Base-by-base conservation (phyloP, 2,113 vertebrate genomes). In the Lonchura striata region DNA sequence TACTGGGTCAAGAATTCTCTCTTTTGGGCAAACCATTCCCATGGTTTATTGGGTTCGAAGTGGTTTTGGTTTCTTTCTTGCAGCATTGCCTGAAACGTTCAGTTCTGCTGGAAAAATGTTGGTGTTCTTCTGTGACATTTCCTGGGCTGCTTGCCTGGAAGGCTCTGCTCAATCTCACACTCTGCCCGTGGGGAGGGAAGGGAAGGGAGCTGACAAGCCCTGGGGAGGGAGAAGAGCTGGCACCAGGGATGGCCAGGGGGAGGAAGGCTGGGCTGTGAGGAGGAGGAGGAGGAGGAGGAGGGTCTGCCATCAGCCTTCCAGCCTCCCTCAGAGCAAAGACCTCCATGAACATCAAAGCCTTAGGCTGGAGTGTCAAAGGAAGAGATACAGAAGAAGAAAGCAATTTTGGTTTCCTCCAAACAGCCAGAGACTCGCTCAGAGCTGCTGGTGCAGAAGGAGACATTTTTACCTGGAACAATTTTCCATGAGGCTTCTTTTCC, bases 111-210 rank as follows among this genome's bases (percentile, higher is more conserved):
- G 42, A 53, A 66, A 90, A 80, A 44, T 23, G 27, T 80, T 70
- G 46, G 68, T 93, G 94, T 64, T 94, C 53, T 80, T 68, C 30
- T 21, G 70, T 5, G 46, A 95, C 49, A 15, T 82, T 95, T 94
- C 90, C 85, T 96, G 95, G 92, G 85, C 90, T 95, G 46, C 88
- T 88, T 94, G 94, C 95, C 94, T 94, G 90, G 88, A 93, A 95
- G 88, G 66, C 71, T 96, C 90, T 89, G 91, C 87, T 93, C 85
- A 82, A 93, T 88, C 85, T 94, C 82, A 90, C 92, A 69, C 53
- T 46, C 70, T 94, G 88, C 82, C 85, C 7, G 2, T 3, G 2
- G 63, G 63, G 70, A 91, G 59, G 52, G 53, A 11, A 88, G 63
- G 47, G 46, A 12, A 90, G 60, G 52, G 47, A 49, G 47, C 47